These are phyloP conservation scores for Rosalia funebris DNA, from an alignment of 2,888 invertebrate genomes.

Conservation along the genomic window DNA sequence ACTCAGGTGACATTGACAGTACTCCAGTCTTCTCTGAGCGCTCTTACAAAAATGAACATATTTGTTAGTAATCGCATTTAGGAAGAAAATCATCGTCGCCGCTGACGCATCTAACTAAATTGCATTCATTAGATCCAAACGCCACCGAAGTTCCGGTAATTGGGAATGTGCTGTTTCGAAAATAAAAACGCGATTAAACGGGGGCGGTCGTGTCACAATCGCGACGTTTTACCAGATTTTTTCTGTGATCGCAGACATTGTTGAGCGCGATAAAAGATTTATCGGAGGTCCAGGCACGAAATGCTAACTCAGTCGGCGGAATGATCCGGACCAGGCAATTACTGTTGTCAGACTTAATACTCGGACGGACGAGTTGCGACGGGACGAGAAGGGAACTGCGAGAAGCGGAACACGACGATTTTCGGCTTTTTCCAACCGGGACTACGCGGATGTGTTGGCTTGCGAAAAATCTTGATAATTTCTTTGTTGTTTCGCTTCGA, in stretches of 20 bases:
- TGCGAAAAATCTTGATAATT: conserved; percentile 25
- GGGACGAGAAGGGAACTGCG: conserved; percentile 12
- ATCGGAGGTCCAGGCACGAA: conserved; percentile 50
- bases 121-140: not conserved
- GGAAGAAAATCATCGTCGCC: no score
- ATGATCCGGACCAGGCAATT: conserved; percentile 54
- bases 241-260: conserved; percentile 50
- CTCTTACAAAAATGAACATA: no score
- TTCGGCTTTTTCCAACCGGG: conserved; percentile 14
- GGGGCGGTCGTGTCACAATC: not conserved
- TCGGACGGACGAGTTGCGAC: conserved; percentile 40
- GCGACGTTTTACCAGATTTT: conserved; percentile 38
- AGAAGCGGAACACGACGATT: conserved; percentile 4
- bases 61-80: no score
- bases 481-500: conserved; percentile 9
- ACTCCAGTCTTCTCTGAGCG: no score
- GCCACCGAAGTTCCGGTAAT: not conserved
- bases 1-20: no score
- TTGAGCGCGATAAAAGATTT: conserved; percentile 45
- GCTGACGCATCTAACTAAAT: no score
- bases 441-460: conserved; percentile 20
- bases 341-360: conserved; percentile 51
- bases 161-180: not conserved
- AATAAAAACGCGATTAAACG: conserved; percentile 3
- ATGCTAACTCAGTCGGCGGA: conserved; percentile 55